Evolutionary conservation across 2,888 invertebrate species (phyloP).

Genomic region (Rotaria sp.): DNA sequence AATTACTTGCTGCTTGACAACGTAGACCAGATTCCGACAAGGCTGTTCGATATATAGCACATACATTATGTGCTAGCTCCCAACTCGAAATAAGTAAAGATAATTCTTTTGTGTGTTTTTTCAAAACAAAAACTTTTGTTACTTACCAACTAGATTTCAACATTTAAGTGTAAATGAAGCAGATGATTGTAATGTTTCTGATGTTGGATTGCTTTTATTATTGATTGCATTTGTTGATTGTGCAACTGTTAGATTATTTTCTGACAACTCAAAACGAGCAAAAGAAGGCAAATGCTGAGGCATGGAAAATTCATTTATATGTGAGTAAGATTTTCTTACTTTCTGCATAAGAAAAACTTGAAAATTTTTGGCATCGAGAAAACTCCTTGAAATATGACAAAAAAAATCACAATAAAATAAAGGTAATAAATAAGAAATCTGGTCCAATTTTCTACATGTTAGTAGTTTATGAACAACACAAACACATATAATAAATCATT

Average conservation of each 20-base stretch:
- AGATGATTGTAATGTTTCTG: slow-evolving; percentile 5
- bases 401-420: too few relatives aligned
- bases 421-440: too few relatives aligned
- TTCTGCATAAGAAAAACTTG: too few relatives aligned
- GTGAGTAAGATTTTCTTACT: too few relatives aligned
- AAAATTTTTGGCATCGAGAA: too few relatives aligned
- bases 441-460: too few relatives aligned
- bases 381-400: too few relatives aligned
- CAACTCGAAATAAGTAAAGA: slow-evolving; percentile 79
- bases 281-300: too few relatives aligned
- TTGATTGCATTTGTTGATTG: not conserved
- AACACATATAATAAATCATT: too few relatives aligned
- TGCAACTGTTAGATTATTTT: not conserved
- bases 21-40: slow-evolving; percentile 90
- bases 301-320: not conserved
- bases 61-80: slow-evolving; percentile 98
- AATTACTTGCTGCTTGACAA: slow-evolving; percentile 84
- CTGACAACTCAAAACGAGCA: not conserved
- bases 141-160: slow-evolving; percentile 99
- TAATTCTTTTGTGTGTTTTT: not conserved
- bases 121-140: slow-evolving; percentile 60
- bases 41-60: slow-evolving; percentile 95
- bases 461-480: too few relatives aligned
- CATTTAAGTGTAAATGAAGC: slow-evolving; percentile 58
- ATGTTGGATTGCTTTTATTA: not conserved